phyloP scores from a whole-genome alignment of 2,113 vertebrate genomes.

The Melanostigma gelatinosum region DNA sequence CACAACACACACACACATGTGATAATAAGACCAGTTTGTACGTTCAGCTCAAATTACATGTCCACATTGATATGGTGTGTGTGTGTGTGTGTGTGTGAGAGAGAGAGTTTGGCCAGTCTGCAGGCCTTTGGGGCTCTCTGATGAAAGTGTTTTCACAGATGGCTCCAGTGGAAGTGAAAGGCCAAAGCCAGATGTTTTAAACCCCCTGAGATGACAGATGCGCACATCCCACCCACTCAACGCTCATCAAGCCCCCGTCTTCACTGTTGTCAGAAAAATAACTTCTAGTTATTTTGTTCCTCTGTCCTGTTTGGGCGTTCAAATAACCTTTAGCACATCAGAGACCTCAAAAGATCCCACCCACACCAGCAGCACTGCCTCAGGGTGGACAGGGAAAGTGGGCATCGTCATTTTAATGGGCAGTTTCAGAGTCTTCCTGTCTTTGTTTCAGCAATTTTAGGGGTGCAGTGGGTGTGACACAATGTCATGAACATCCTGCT shows the following conservation, averaged over 20 bases:
- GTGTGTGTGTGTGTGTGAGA: background rate
- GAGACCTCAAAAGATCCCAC: background rate
- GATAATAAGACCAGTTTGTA: constrained; percentile 26
- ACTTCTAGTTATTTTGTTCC: constrained; percentile 12
- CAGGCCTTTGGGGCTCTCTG: constrained; percentile 23
- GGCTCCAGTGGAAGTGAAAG: constrained; percentile 55
- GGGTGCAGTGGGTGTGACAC: background rate
- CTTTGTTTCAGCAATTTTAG: background rate
- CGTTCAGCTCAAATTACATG: constrained; percentile 27
- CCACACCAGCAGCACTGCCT: background rate
- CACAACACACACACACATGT: background rate
- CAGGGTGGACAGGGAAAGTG: background rate
- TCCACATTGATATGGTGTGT: background rate
- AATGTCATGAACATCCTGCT: background rate
- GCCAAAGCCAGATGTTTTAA: constrained; percentile 69
- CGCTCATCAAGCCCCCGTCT: background rate
- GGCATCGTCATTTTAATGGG: background rate
- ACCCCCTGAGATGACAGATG: constrained; percentile 49
- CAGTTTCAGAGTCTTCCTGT: background rate
- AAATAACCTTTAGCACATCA: constrained; percentile 22
- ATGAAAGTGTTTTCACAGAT: constrained; percentile 75
- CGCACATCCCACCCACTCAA: constrained; percentile 25
- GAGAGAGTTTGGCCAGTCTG: background rate
- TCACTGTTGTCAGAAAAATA: constrained; percentile 41
- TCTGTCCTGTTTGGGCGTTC: background rate